A percentile compares a stretch with the other conserved stretches of the same genome.
phyloP scores from a whole-genome alignment of 1,140 invertebrate species.

The Argopecten irradians region DNA sequence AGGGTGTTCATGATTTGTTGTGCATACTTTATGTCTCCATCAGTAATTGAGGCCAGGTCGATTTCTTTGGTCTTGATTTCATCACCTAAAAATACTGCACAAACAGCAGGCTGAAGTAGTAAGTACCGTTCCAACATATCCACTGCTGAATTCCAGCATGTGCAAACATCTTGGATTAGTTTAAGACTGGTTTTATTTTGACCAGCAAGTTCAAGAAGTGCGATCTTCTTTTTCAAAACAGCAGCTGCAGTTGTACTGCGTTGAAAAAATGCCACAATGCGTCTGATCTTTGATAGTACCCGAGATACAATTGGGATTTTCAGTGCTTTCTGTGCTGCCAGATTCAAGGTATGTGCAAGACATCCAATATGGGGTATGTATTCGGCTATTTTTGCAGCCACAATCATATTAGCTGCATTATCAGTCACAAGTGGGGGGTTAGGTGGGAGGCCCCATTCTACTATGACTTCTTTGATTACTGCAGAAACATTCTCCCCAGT shows the following conservation, averaged over 20 bases:
- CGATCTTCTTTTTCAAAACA: constrained; percentile 27
- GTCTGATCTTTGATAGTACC: constrained; percentile 28
- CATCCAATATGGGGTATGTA: constrained; percentile 39
- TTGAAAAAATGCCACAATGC: constrained; percentile 36
- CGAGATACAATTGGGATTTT: constrained; percentile 10
- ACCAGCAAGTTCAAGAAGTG: too few relatives aligned
- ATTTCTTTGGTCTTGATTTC: too few relatives aligned
- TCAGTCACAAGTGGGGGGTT: constrained; percentile 34
- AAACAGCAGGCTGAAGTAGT: constrained; percentile 27
- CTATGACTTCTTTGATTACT: neutral
- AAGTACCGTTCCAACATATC: constrained; percentile 35
- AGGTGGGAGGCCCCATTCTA: constrained; percentile 25
- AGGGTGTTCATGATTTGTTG: too few relatives aligned
- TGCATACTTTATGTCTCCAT: too few relatives aligned
- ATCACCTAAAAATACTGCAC: neutral
- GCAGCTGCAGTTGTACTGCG: constrained; percentile 36
- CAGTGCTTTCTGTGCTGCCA: constrained; percentile 34
- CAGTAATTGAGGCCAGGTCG: too few relatives aligned
- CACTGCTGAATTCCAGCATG: constrained; percentile 28
- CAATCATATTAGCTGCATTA: constrained; percentile 43
- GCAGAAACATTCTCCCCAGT: constrained; percentile 24
- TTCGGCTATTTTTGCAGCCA: constrained; percentile 24
- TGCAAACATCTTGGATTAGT: constrained; percentile 36
- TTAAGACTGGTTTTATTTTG: too few relatives aligned
- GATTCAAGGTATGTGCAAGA: constrained; percentile 47